phyloP scores from a whole-genome alignment of 2,113 vertebrate genomes.

The Centropristis striata region DNA sequence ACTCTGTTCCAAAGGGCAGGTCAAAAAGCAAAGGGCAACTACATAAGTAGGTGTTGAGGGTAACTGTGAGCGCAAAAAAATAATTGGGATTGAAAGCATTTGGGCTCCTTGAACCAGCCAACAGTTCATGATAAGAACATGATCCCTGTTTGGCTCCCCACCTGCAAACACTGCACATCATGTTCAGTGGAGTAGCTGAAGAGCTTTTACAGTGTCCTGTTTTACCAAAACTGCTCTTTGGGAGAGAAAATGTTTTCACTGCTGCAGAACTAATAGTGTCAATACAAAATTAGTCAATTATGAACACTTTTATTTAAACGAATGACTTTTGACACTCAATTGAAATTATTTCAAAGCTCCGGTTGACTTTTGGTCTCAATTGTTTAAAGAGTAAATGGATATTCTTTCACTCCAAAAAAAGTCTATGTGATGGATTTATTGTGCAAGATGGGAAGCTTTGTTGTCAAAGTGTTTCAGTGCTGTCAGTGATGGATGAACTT shows the following conservation, averaged over 20 bases:
- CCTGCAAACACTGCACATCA: not conserved
- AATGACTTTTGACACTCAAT: not conserved
- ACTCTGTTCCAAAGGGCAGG: too few relatives aligned
- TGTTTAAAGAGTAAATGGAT: not conserved
- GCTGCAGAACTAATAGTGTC: not conserved
- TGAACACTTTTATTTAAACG: not conserved
- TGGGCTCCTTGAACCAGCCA: not conserved
- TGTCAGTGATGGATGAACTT: not conserved
- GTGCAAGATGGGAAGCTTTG: constrained; percentile 3
- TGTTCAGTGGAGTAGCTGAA: not conserved
- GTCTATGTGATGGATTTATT: not conserved
- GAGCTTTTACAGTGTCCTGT: not conserved
- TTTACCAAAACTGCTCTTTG: too few relatives aligned
- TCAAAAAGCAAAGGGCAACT: too few relatives aligned
- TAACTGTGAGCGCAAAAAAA: too few relatives aligned
- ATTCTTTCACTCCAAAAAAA: not conserved
- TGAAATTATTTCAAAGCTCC: not conserved
- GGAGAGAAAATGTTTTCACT: not conserved
- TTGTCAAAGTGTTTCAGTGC: not conserved
- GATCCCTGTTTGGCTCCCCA: not conserved
- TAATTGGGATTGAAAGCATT: too few relatives aligned
- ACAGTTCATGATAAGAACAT: not conserved
- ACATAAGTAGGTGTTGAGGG: too few relatives aligned
- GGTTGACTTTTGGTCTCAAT: not conserved
- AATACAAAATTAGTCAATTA: not conserved